Conservation (phyloP, 2,797 vertebrate genomes). For the Nannoperca obscura region DNA sequence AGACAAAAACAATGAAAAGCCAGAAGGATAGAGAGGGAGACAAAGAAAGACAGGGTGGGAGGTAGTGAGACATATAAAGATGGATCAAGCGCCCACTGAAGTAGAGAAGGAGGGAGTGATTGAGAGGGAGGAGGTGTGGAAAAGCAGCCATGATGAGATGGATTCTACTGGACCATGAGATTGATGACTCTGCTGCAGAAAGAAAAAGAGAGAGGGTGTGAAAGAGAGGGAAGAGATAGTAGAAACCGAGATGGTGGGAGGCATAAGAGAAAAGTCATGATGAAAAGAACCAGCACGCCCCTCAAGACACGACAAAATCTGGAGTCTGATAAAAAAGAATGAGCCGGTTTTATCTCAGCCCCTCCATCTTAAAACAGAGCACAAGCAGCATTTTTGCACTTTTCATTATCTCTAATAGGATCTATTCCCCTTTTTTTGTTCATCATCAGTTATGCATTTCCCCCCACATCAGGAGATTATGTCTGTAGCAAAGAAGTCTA, state of each 20-base stretch:
- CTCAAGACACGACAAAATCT: conserved; percentile 47
- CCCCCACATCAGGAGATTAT: conserved; percentile 58
- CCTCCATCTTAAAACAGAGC: conserved; percentile 48
- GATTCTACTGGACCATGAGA: conserved; percentile 77
- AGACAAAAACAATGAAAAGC: conserved; percentile 45
- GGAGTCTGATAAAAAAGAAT: conserved; percentile 55
- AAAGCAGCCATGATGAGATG: conserved; percentile 79
- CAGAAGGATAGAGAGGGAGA: conserved; percentile 15
- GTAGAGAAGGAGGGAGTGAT: conserved; percentile 66
- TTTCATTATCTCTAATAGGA: conserved; percentile 68
- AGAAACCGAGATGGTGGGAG: background rate
- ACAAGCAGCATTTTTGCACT: conserved; percentile 39
- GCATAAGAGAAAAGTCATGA: conserved; percentile 59
- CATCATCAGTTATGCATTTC: conserved; percentile 53
- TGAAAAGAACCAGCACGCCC: conserved; percentile 63
- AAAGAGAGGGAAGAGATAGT: conserved; percentile 51
- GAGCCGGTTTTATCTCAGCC: conserved; percentile 46
- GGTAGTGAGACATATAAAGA: conserved; percentile 70
- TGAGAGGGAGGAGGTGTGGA: conserved; percentile 68
- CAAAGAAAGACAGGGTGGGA: conserved; percentile 24
- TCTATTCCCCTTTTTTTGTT: conserved; percentile 38
- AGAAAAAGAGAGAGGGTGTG: conserved; percentile 29
- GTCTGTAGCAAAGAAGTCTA: conserved; percentile 54
- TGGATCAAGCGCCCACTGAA: conserved; percentile 65
- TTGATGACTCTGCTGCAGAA: conserved; percentile 76